Conservation (phyloP, 2,797 vertebrate genomes). For the Erithacus rubecula region DNA sequence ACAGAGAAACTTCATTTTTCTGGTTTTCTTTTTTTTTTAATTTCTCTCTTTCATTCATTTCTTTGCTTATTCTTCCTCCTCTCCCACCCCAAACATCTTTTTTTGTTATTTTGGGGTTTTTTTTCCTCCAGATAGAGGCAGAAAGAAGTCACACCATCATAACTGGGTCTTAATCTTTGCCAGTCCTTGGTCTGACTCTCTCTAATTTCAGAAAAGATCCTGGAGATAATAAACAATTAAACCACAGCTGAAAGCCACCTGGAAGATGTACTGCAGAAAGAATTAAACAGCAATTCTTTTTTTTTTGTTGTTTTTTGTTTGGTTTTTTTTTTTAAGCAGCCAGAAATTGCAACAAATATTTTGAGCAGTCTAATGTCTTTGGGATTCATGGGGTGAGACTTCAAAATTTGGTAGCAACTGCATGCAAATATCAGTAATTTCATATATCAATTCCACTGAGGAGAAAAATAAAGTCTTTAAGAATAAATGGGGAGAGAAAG, state of each 20-base stretch:
- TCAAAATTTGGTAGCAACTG: background rate
- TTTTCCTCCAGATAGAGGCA: background rate
- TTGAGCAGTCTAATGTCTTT: background rate
- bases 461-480: background rate
- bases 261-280: background rate
- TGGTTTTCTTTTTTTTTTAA: background rate
- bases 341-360: slow-evolving; percentile 5
- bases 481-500: slow-evolving; percentile 23
- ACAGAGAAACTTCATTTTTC: background rate
- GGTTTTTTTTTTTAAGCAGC: background rate
- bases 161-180: background rate
- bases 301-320: background rate
- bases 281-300: background rate
- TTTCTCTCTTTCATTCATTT: background rate
- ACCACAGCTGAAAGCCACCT: slow-evolving; percentile 18
- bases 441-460: background rate
- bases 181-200: background rate
- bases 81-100: background rate
- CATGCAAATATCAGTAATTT: background rate
- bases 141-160: background rate
- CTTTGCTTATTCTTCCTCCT: background rate
- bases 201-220: slow-evolving; percentile 11
- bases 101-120: background rate
- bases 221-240: background rate
- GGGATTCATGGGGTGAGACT: background rate